These are phyloP conservation scores for Epinotia bilunana DNA, from an alignment of 2,888 invertebrate species.

Conservation along the genomic window DNA sequence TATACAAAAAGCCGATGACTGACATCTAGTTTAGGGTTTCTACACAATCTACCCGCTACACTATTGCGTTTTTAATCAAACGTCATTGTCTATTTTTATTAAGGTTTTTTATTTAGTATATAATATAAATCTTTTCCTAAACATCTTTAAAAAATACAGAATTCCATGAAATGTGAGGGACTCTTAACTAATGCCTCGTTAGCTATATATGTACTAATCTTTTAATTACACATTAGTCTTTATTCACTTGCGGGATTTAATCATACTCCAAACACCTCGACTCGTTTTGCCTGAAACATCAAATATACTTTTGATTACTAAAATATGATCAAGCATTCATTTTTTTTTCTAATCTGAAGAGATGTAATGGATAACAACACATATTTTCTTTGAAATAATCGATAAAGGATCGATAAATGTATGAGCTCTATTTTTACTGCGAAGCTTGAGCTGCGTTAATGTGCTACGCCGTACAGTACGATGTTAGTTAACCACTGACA, in stretches of 20 bases:
- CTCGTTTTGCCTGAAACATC: conserved; percentile 31
- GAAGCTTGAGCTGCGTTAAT: too few species aligned
- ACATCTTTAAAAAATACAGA: conserved; percentile 74
- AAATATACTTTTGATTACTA: conserved; percentile 3
- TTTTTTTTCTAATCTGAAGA: too few species aligned
- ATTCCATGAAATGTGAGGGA: conserved; percentile 64
- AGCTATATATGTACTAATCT: conserved; percentile 60
- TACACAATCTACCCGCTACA: not conserved
- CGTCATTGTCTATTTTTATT: conserved; percentile 80
- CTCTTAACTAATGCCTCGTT: conserved; percentile 63
- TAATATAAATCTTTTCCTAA: conserved; percentile 73
- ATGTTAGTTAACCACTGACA: too few species aligned
- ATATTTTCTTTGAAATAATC: too few species aligned
- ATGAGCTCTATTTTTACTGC: too few species aligned
- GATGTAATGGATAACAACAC: too few species aligned
- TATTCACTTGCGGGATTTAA: conserved; percentile 72
- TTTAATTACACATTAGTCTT: conserved; percentile 66
- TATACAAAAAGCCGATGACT: too few species aligned
- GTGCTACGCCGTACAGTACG: too few species aligned
- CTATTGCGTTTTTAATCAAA: conserved; percentile 61
- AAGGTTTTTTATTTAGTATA: conserved; percentile 68
- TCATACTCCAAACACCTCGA: conserved; percentile 26
- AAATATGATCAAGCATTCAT: not conserved
- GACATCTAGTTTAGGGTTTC: not conserved
- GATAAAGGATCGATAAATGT: too few species aligned